These are phyloP conservation scores for Alethe diademata DNA, from an alignment of 2,113 vertebrate species.

Conservation along the genomic window DNA sequence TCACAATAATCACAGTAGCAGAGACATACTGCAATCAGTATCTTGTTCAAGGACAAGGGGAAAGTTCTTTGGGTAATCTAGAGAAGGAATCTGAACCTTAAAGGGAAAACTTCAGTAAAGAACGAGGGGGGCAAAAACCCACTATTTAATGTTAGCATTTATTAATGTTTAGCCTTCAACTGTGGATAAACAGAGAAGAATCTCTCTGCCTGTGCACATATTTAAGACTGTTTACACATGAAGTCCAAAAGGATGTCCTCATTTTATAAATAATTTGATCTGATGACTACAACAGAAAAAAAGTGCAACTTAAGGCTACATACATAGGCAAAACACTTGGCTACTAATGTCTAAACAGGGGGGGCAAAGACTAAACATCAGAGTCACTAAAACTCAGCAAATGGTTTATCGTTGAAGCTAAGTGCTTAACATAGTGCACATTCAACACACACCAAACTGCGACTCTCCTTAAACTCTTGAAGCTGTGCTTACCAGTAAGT, in stretches of 20 bases:
- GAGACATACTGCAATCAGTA: background rate
- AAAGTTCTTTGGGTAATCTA: background rate
- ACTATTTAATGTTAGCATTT: background rate
- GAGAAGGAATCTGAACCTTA: background rate
- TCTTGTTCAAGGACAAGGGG: background rate
- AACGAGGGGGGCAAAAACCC: accelerated
- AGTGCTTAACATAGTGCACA: background rate
- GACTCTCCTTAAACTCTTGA: background rate
- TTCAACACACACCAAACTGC: background rate
- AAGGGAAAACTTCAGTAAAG: background rate
- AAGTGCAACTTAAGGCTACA: background rate
- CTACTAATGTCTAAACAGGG: background rate
- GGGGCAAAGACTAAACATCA: conserved; percentile 39
- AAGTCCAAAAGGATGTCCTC: conserved; percentile 40
- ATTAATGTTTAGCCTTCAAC: background rate
- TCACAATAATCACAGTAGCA: background rate
- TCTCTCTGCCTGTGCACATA: background rate
- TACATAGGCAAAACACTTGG: conserved; percentile 37
- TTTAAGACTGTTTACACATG: background rate
- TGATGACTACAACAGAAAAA: background rate
- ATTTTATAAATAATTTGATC: conserved; percentile 63
- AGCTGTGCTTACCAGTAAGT: background rate
- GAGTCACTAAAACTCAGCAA: background rate
- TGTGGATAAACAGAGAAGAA: conserved; percentile 22
- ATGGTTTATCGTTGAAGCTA: background rate